A percentile compares a stretch with the other conserved stretches of the same genome.
Conservation (phyloP, 2,888 invertebrate genomes). For the Aporophyla nigra region DNA sequence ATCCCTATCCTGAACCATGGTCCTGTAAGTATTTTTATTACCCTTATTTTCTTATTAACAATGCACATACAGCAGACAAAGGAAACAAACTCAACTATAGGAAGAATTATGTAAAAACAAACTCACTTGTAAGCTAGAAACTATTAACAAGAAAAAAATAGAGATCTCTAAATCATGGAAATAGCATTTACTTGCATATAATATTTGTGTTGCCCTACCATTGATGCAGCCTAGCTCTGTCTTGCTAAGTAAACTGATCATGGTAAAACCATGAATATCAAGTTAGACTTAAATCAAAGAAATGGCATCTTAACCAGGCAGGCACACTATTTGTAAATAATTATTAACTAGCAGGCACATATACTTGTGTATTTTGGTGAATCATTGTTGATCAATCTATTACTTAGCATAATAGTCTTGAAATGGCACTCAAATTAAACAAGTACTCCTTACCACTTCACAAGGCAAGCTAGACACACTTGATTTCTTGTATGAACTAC, state of each 20-base stretch:
- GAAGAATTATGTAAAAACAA: neutral
- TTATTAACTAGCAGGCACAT: neutral
- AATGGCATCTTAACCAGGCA: neutral
- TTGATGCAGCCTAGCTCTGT: neutral
- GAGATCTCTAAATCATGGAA: neutral
- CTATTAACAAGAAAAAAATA: neutral
- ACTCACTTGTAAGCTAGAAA: neutral
- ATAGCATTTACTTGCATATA: neutral
- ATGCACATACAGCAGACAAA: neutral
- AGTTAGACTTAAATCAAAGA: neutral
- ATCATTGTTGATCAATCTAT: neutral
- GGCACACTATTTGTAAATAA: too few relatives aligned
- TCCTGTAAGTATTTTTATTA: conserved; percentile 86
- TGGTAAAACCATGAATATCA: neutral
- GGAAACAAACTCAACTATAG: neutral
- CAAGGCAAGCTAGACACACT: neutral
- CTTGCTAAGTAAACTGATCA: neutral
- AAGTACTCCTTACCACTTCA: neutral
- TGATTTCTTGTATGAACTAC: neutral
- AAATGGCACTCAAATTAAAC: conserved; percentile 9
- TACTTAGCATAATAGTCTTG: conserved; percentile 1
- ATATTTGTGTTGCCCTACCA: neutral
- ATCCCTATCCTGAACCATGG: conserved; percentile 91
- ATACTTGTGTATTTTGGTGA: neutral
- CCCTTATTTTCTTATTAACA: too few relatives aligned